phyloP scores from a whole-genome alignment of 2,888 invertebrate species.

The Stenoptilia bipunctidactyla region DNA sequence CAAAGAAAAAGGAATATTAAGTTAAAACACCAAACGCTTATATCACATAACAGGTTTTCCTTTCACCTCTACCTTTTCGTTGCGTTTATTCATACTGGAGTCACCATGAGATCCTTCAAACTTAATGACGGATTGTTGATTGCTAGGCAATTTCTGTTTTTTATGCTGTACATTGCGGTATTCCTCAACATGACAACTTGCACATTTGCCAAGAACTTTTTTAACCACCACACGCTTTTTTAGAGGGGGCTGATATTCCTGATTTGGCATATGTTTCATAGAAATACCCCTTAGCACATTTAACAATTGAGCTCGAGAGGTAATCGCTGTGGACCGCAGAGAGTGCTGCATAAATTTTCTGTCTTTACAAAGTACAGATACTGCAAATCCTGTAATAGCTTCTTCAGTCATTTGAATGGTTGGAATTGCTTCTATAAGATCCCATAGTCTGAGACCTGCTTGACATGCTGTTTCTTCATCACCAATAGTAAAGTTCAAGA shows the following conservation, averaged over 20 bases:
- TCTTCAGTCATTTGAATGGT: not conserved
- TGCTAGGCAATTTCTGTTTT: not conserved
- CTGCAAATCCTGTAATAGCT: not conserved
- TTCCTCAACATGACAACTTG: not conserved
- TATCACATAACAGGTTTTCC: too few relatives aligned
- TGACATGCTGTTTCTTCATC: slow-evolving; percentile 11
- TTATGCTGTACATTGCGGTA: not conserved
- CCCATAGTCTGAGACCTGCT: slow-evolving; percentile 15
- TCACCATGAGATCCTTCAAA: too few relatives aligned
- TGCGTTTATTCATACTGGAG: too few relatives aligned
- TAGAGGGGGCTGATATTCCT: not conserved
- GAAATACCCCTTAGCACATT: not conserved
- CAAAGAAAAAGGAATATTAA: too few relatives aligned
- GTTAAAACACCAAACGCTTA: too few relatives aligned
- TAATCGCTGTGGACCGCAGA: not conserved
- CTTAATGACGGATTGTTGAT: too few relatives aligned
- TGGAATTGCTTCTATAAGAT: slow-evolving; percentile 5
- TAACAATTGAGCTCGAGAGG: not conserved
- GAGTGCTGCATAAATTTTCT: not conserved
- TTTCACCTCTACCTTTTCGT: too few relatives aligned
- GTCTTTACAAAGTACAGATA: not conserved
- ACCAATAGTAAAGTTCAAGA: slow-evolving; percentile 14
- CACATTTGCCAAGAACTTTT: not conserved
- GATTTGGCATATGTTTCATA: not conserved
- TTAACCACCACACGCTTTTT: not conserved